Evolutionary conservation across 2,888 invertebrate species (phyloP).

Genomic region (Plagodis pulveraria): DNA sequence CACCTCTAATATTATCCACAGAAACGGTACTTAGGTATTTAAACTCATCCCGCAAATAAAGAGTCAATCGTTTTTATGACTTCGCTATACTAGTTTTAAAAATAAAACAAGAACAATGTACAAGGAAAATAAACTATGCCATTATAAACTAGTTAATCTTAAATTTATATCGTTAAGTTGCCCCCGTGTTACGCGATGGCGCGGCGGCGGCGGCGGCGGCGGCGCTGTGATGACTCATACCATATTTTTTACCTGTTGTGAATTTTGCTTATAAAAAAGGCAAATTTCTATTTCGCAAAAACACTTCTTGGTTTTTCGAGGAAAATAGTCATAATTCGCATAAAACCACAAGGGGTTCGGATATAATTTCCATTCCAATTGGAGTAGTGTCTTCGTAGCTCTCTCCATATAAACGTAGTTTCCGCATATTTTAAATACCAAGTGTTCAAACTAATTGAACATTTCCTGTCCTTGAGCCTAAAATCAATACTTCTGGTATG

Average conservation of each 20-base stretch:
- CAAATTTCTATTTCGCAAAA: conserved; percentile 5
- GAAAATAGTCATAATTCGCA: conserved; percentile 14
- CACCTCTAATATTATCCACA: no score
- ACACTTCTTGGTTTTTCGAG: conserved; percentile 13
- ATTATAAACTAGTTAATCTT: conserved; percentile 9
- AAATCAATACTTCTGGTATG: no score
- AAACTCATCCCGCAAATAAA: no score
- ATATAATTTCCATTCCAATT: conserved; percentile 8
- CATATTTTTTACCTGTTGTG: conserved; percentile 10
- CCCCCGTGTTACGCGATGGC: conserved; percentile 21
- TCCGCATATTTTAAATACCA: not conserved
- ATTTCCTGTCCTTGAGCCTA: no score
- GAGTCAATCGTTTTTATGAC: no score
- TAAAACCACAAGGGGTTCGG: conserved; percentile 2
- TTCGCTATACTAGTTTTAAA: not conserved
- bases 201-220: not conserved
- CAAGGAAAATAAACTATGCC: not conserved
- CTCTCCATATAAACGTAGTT: no score
- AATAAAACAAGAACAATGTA: not conserved
- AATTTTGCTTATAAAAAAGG: not conserved
- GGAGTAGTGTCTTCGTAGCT: not conserved
- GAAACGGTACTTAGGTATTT: no score
- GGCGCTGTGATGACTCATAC: conserved; percentile 10
- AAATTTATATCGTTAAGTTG: conserved; percentile 9
- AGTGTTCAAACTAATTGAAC: not conserved